Conservation (phyloP, 2,113 vertebrate genomes). For the Candoia aspera region DNA sequence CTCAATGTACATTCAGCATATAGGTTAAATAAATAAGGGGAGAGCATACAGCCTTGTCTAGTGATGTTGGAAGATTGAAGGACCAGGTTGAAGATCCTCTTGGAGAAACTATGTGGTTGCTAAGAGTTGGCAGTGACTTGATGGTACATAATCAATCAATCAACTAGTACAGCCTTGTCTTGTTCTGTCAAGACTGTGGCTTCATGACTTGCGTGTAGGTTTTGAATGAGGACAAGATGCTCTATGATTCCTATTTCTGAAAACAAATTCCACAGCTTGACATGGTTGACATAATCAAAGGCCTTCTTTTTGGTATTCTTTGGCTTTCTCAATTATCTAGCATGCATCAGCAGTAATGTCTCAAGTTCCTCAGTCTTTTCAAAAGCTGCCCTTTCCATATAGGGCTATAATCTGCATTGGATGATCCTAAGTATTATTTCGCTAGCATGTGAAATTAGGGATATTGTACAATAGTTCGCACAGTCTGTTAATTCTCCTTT, state of each 20-base stretch:
- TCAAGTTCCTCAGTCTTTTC: not conserved
- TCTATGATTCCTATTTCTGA: not conserved
- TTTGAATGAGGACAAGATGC: not conserved
- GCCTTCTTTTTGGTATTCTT: not conserved
- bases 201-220: not conserved
- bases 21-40: too few species aligned
- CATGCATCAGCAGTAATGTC: not conserved
- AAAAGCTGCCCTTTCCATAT: not conserved
- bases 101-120: too few species aligned
- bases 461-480: too few species aligned
- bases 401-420: not conserved
- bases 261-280: not conserved
- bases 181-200: too few species aligned
- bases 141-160: too few species aligned
- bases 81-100: too few species aligned
- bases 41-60: too few species aligned
- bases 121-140: too few species aligned
- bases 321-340: not conserved
- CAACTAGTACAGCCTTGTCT: too few species aligned
- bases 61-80: too few species aligned
- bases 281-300: not conserved
- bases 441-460: not conserved
- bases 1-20: too few species aligned
- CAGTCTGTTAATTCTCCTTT: not conserved
- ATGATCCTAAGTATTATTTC: not conserved